Base-by-base conservation (phyloP, 2,797 vertebrate genomes). In the Gorsachius magnificus region DNA sequence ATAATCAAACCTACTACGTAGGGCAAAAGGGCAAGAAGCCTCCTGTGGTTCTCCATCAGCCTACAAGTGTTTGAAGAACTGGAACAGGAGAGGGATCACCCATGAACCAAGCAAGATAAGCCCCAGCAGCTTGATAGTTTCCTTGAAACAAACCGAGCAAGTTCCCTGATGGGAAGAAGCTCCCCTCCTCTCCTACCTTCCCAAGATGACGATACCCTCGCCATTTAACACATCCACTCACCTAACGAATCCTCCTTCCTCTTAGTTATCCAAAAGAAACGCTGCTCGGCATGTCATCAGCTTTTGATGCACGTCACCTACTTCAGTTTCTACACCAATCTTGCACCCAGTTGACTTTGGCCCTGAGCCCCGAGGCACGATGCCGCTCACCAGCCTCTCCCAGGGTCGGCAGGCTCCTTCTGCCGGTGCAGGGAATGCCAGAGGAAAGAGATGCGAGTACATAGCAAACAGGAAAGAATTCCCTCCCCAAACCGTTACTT, bases 261-360 rank as follows among this genome's bases (percentile, higher is more conserved):
- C 45, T 54, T 16, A 3, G 10, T 35, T 22, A 71, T 11, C 36
- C 54, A 53, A 41, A 53, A 33, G 20, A 12, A 71, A 75, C 56
- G 33, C n/a, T 25, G 11, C 70, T 65, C 3, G 3, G 69, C 13
- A 9, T 2, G 15, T 12, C 57, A 3, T 25, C 5, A 1, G 15
- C 18, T 25, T 25, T 15, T 33, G 66, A 54, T 46, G 28, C 7
- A 1, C 5, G 7, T 71, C 53, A 38, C n/a, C 50, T 51, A 5
- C 38, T 13, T 7, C 48, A 31, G 45, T 11, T 66, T n/a, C 61
- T 71, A 31, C 25, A 35, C 22, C 31, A 20, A 2, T 3, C 41
- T 14, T 24, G 35, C 46, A 21, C 17, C 21, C 29, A 26, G 31
- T 3, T 0, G 1, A 17, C 56, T 51, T 38, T 29, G 46, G 15